Percentiles rank a stretch among this genome's conserved stretches.
Evolutionary conservation across 2,113 vertebrate genomes (phyloP).

Genomic region (Corvus moneduloides): DNA sequence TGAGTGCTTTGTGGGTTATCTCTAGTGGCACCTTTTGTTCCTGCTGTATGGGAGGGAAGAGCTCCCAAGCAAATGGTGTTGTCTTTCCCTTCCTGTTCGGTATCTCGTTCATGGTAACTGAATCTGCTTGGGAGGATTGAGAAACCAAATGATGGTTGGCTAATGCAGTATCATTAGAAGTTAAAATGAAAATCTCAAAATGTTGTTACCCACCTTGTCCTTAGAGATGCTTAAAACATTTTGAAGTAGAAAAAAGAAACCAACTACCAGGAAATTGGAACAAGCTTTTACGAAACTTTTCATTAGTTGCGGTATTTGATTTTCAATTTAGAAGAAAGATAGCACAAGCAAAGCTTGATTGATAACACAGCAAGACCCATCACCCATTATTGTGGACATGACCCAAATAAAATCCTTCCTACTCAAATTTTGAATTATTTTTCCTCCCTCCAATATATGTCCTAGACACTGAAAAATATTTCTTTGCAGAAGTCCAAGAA

Average conservation of each 20-base stretch:
- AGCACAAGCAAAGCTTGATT: neutral
- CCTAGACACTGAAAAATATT: neutral
- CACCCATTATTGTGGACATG: neutral
- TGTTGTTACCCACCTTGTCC: neutral
- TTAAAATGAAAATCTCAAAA: neutral
- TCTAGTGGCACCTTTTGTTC: conserved; percentile 53
- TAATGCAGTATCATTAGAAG: neutral
- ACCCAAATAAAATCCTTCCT: neutral
- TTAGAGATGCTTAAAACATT: neutral
- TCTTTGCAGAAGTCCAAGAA: neutral
- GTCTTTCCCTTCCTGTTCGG: conserved; percentile 6
- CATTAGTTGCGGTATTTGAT: neutral
- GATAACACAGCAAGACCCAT: neutral
- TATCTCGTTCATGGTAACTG: neutral
- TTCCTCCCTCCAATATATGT: too few relatives aligned
- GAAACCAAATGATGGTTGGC: neutral
- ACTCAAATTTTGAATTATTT: neutral
- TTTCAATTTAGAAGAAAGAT: neutral
- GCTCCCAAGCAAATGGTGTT: neutral
- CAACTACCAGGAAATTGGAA: neutral
- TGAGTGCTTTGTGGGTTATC: neutral
- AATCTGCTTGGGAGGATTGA: neutral
- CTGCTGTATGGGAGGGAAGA: neutral
- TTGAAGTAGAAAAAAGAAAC: neutral
- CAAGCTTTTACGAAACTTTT: neutral